Evolutionary conservation across 2,797 vertebrate species (phyloP).

Genomic region (Amphiprion clarkii): DNA sequence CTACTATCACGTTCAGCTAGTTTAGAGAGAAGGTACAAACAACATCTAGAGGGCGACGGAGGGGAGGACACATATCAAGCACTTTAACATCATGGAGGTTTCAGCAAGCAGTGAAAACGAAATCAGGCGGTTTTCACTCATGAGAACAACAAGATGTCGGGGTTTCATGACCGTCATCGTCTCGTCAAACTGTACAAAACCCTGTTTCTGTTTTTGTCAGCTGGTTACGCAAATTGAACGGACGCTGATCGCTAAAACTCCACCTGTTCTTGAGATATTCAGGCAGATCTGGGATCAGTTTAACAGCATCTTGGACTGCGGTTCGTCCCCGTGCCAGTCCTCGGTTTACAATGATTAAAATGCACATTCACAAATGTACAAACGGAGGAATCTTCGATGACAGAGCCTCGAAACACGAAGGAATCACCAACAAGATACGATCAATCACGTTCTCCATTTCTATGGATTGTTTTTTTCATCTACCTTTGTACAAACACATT

Average conservation of each 20-base stretch:
- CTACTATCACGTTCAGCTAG: constrained; percentile 90
- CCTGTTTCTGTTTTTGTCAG: constrained; percentile 53
- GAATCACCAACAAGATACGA: constrained; percentile 72
- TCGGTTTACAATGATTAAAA: constrained; percentile 33
- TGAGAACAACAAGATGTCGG: constrained; percentile 68
- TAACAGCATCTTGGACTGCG: constrained; percentile 21
- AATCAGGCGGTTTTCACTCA: constrained; percentile 42
- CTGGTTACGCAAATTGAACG: constrained; percentile 44
- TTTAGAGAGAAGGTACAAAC: constrained; percentile 84
- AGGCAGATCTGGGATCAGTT: constrained; percentile 54
- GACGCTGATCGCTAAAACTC: constrained; percentile 48
- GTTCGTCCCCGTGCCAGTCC: constrained; percentile 35
- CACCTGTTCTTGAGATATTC: constrained; percentile 18
- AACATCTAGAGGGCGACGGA: constrained; percentile 85
- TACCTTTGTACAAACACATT: constrained; percentile 79
- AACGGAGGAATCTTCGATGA: constrained; percentile 48
- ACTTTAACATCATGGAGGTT: constrained; percentile 76
- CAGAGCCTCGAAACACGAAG: constrained; percentile 61
- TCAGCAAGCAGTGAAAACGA: constrained; percentile 76
- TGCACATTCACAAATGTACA: constrained; percentile 76
- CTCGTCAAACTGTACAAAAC: constrained; percentile 78
- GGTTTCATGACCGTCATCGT: constrained; percentile 48
- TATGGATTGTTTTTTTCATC: constrained; percentile 47
- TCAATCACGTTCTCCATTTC: constrained; percentile 67
- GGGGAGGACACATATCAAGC: constrained; percentile 80